Base-by-base conservation (phyloP, 2,113 vertebrate species). In the Zeus faber region DNA sequence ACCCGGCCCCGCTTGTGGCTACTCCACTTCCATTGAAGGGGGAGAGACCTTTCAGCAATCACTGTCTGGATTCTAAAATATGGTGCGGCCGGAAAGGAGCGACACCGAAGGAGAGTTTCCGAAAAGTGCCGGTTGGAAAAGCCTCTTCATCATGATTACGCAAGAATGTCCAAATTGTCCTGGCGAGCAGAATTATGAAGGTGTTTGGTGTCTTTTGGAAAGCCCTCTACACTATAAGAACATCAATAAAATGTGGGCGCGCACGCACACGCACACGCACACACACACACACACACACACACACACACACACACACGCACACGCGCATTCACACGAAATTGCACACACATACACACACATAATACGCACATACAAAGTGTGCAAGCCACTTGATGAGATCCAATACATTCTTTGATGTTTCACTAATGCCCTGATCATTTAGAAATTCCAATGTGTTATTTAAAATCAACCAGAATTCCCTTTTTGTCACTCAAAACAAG, bases 1-100 rank as follows among this genome's bases (percentile, higher is more conserved):
- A n/a, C 44, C 20, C 6, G 39, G 58, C 33, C n/a, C 72, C 27
- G 27, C 57, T 62, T 67, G 23, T 60, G 20, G 64, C 67, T 60
- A 35, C 58, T 72, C 51, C 47, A 67, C 72, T 65, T 73, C 46
- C 57, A 79, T 67, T 77, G 3, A 7, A 56, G 41, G 21, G 49
- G 67, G 70, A 66, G 50, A 57, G 54, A 60, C 49, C 51, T 54
- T 43, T 70, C 63, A 74, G 60, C 58, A 74, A 72, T 77, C 67
- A 35, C 66, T 78, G 60, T 62, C 44, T 3, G 37, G 77, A 82
- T 70, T 57, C 54, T 75, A 65, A 80, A 60, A 69, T 61, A 78
- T 76, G 65, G 54, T 35, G 59, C 20, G 7, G 53, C 54, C 4
- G 5, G 47, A 45, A 24, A 5, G 21, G 59, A 54, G 48, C 66